Evolutionary conservation across 2,797 vertebrate species (phyloP).

Genomic region (Thaleichthys pacificus): DNA sequence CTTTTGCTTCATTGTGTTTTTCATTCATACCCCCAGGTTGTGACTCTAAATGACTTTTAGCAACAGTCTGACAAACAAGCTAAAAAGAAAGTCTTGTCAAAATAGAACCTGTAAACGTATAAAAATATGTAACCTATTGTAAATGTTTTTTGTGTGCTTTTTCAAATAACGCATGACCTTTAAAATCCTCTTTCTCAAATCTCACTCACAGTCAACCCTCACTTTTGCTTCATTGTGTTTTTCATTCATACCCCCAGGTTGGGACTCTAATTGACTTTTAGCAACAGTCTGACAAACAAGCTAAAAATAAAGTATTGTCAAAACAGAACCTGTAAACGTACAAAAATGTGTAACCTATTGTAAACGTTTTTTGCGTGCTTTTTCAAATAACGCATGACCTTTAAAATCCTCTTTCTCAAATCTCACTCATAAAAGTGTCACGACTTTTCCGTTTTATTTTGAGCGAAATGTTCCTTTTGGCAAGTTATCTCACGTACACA

Average conservation of each 20-base stretch:
- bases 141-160: neutral
- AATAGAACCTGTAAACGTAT: neutral
- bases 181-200: neutral
- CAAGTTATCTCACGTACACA: slow-evolving; percentile 47
- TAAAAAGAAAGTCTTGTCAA: neutral
- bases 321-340: neutral
- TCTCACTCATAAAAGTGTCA: neutral
- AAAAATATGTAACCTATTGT: neutral
- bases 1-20: slow-evolving; percentile 50
- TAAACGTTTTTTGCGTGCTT: neutral
- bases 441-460: neutral
- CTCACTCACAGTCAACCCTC: slow-evolving; percentile 51
- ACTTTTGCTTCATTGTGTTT: slow-evolving; percentile 49
- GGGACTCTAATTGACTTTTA: slow-evolving; percentile 32
- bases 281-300: slow-evolving; percentile 1
- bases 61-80: neutral
- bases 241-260: slow-evolving; percentile 40
- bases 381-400: neutral
- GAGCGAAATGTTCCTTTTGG: too few relatives aligned
- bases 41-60: slow-evolving; percentile 32
- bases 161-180: neutral
- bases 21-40: slow-evolving; percentile 37
- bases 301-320: neutral
- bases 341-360: neutral
- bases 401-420: neutral